phyloP scores from a whole-genome alignment of 2,113 vertebrate species.

The Chaetura pelagica region DNA sequence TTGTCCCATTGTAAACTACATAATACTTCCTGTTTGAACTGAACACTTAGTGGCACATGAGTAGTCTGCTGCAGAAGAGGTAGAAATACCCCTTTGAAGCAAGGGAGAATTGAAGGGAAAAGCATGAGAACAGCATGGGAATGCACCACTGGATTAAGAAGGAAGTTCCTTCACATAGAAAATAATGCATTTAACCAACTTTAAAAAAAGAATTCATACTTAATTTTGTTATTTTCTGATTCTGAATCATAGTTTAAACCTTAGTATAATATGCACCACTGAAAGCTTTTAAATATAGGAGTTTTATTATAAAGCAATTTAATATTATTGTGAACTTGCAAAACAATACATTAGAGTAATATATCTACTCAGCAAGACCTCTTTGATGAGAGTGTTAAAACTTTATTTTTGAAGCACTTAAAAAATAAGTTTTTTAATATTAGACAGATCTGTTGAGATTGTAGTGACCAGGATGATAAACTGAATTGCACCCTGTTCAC shows the following conservation, averaged over 20 bases:
- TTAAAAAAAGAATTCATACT: neutral
- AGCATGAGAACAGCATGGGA: neutral
- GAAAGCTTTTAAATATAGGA: neutral
- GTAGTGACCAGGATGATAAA: neutral
- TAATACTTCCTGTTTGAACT: neutral
- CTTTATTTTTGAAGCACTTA: neutral
- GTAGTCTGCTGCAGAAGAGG: neutral
- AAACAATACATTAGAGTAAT: neutral
- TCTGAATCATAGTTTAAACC: neutral
- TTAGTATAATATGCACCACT: neutral
- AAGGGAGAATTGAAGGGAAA: neutral
- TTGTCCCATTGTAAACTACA: neutral
- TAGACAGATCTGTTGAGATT: neutral
- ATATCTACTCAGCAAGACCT: neutral
- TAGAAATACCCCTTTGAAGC: neutral
- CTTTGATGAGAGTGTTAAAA: neutral
- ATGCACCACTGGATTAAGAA: neutral
- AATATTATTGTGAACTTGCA: neutral
- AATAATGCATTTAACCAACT: neutral
- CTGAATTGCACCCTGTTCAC: neutral
- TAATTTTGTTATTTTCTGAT: neutral
- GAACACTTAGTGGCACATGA: neutral
- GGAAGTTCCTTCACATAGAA: neutral
- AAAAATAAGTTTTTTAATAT: neutral
- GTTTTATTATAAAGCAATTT: neutral